These are phyloP conservation scores for Melieria crassipennis DNA, from an alignment of 2,888 invertebrate species.

Conservation along the genomic window DNA sequence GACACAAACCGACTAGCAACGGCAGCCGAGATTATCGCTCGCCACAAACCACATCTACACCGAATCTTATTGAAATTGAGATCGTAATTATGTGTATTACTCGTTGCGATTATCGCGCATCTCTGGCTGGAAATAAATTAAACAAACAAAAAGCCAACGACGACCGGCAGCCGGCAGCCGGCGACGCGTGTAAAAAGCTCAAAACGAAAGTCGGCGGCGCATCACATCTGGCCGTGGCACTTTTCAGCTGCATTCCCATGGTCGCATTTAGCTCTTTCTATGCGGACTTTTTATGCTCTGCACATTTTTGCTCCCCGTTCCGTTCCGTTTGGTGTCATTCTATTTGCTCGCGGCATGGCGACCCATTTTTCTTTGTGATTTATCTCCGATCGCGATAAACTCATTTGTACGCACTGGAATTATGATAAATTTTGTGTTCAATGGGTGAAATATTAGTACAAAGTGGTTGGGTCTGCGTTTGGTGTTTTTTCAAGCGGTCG, in stretches of 20 bases:
- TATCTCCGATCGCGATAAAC: constrained; percentile 29
- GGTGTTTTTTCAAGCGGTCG: too few relatives aligned
- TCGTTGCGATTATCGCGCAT: constrained; percentile 22
- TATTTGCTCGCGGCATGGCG: too few relatives aligned
- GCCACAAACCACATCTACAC: constrained; percentile 5
- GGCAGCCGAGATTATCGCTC: constrained; percentile 1
- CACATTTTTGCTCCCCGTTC: too few relatives aligned
- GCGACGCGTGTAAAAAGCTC: too few relatives aligned
- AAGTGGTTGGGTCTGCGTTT: too few relatives aligned
- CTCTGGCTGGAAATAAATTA: constrained; percentile 15
- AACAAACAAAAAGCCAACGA: constrained; percentile 20
- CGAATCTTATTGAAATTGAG: constrained; percentile 29
- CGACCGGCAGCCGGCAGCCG: background rate
- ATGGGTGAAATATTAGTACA: constrained; percentile 1
- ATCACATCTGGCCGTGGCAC: too few relatives aligned
- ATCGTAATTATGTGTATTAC: constrained; percentile 31
- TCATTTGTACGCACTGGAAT: constrained; percentile 17
- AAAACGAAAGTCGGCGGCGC: too few relatives aligned
- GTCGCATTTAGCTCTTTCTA: too few relatives aligned
- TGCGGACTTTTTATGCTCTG: too few relatives aligned
- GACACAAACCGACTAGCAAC: constrained; percentile 9
- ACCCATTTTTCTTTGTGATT: constrained; percentile 19
- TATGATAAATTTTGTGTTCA: constrained; percentile 29
- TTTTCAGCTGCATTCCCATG: too few relatives aligned
- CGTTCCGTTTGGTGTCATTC: too few relatives aligned